A percentile compares a stretch with the other conserved stretches of the same genome.
These are phyloP conservation scores for Desmophyllum pertusum DNA, from an alignment of 92 coral and sea anemone species.

Conservation along the genomic window DNA sequence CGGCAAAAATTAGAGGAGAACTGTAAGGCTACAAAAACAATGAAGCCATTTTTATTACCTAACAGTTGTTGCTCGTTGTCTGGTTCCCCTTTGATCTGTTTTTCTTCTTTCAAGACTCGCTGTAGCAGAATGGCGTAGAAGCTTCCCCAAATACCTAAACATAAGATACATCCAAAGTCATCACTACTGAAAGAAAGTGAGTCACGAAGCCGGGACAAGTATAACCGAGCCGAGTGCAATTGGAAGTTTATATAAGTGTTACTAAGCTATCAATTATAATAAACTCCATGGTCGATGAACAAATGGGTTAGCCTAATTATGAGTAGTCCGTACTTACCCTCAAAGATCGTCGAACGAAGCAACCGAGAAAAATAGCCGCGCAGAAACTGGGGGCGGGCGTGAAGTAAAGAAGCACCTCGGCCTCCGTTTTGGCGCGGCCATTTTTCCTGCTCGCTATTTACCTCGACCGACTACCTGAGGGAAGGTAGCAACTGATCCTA, in stretches of 20 bases:
- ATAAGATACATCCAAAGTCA: neutral
- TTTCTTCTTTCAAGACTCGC: conserved; percentile 62
- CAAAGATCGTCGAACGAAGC: no score
- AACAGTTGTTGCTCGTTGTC: conserved; percentile 34
- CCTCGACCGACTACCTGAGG: no score
- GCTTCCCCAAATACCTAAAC: conserved; percentile 87
- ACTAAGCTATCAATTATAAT: no score
- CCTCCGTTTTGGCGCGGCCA: neutral
- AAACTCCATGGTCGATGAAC: no score
- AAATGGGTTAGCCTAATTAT: no score
- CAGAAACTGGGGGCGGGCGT: no score
- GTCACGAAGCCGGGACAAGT: neutral
- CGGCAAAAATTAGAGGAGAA: neutral
- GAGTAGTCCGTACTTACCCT: no score
- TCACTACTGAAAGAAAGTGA: neutral
- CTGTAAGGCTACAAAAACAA: neutral
- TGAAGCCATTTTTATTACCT: neutral
- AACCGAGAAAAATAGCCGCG: no score
- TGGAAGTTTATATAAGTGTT: no score
- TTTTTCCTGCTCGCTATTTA: neutral
- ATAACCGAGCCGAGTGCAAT: no score
- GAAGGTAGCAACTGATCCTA: neutral
- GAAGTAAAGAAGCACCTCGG: no score
- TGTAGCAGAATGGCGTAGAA: conserved; percentile 81
- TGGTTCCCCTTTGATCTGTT: neutral